Evolutionary conservation across 23 tunicate species (phyloP), one percentile per base, ranked within the genome.

Genomic region (Trididemnum clinides): DNA sequence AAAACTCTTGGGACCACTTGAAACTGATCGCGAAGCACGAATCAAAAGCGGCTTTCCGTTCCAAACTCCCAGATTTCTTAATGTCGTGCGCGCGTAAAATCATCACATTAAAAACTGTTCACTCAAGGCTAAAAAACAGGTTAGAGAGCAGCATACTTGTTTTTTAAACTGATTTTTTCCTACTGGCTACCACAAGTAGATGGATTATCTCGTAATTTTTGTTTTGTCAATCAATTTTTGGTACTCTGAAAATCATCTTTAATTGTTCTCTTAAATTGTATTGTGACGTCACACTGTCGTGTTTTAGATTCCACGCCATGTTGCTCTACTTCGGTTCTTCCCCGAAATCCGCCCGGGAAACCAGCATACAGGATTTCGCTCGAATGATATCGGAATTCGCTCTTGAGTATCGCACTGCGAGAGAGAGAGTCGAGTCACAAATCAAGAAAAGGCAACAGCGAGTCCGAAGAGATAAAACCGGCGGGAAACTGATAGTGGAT

Each of bases 381-480:
- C 90, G 90, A 62, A 75, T 93, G 54, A 71, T 97, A 4, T 92
- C 97, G 25, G 99, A 97, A 80, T 97, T 97, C 57, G 97, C 99
- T 22, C 97, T 97, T 35, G 99, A 97, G 64, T 97, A 88, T 71
- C 81, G 94, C 12, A 97, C 99, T 22, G 73, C 99, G 34, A 77
- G 89, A 34, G 97, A 92, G 33, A 78, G 99, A 26, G 87, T 86
- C 19, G 70, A 84, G 23, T 85, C 93, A 20, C 89, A 88, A 34
- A 88, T 78, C 38, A 64, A 84, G 44, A 95, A 95, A 66, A 82
- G 82, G 54, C 89, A 90, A 20, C 89, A 82, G 25, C 69, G 77
- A 72, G 95, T 89, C 35, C 91, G 86, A 64, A 86, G 98, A 71
- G 88, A 81, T 33, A 79, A 80, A 81, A 94, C 98, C 1, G 64